Conservation (phyloP, 2,888 invertebrate species). For the Trichopria drosophilae region DNA sequence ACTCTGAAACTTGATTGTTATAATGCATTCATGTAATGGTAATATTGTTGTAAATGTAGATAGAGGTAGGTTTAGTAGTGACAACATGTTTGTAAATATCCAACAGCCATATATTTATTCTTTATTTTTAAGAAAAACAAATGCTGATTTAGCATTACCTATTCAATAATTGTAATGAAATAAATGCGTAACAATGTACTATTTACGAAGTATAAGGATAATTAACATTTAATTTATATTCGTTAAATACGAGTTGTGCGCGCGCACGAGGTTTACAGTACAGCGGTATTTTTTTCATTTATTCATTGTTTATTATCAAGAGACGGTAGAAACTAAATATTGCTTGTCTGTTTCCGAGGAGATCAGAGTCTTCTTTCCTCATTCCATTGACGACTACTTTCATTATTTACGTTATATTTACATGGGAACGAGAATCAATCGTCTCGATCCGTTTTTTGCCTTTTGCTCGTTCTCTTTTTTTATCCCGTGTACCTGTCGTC, state of each 20-base stretch:
- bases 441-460: slow-evolving; percentile 16
- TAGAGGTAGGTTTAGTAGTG: too few species aligned
- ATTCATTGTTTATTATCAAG: slow-evolving; percentile 46
- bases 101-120: slow-evolving; percentile 60
- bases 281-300: slow-evolving; percentile 49
- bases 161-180: slow-evolving; percentile 58
- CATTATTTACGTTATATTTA: slow-evolving; percentile 45
- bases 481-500: too few species aligned
- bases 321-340: slow-evolving; percentile 57
- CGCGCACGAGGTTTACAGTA: slow-evolving; percentile 45
- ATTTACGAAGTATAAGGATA: slow-evolving; percentile 56
- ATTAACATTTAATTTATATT: slow-evolving; percentile 58
- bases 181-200: slow-evolving; percentile 58
- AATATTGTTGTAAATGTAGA: too few species aligned
- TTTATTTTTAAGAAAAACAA: slow-evolving; percentile 58
- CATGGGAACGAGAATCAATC: slow-evolving; percentile 38
- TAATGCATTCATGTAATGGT: too few species aligned
- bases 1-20: too few species aligned
- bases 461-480: slow-evolving; percentile 22
- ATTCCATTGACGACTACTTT: slow-evolving; percentile 47
- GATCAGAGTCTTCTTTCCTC: slow-evolving; percentile 45
- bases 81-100: slow-evolving; percentile 53
- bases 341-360: slow-evolving; percentile 54
- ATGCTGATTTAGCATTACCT: slow-evolving; percentile 60
- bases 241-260: slow-evolving; percentile 52